Percentiles rank a stretch among this genome's conserved stretches.
Evolutionary conservation across 2,113 vertebrate species (phyloP).

Genomic region (Stegostoma tigrinum): DNA sequence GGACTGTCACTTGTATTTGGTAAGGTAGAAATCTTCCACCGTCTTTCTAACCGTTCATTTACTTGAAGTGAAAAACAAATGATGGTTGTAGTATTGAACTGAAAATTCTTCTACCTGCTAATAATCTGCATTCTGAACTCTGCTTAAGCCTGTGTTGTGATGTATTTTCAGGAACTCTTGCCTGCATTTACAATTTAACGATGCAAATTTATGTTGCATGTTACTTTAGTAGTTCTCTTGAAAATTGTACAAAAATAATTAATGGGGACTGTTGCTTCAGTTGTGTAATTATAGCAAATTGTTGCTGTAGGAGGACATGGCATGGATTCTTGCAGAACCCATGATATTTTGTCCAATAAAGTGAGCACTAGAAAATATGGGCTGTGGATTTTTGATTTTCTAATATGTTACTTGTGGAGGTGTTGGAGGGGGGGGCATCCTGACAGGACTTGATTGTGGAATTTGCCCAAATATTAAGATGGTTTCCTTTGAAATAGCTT

Average conservation of each 20-base stretch:
- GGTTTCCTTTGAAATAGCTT: not conserved
- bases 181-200: not conserved
- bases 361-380: not conserved
- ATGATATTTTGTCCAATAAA: not conserved
- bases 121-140: not conserved
- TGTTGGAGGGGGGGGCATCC: not conserved
- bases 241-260: not conserved
- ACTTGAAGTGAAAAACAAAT: not conserved
- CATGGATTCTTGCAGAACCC: not conserved
- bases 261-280: not conserved
- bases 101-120: not conserved
- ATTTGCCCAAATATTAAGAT: not conserved
- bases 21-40: constrained; percentile 57
- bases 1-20: constrained; percentile 91
- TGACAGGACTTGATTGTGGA: not conserved
- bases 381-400: not conserved
- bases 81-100: not conserved
- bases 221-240: not conserved
- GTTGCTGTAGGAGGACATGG: not conserved
- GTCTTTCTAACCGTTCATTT: constrained; percentile 13
- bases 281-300: not conserved
- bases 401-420: not conserved
- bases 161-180: not conserved
- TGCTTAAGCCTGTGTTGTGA: not conserved
- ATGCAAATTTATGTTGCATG: not conserved